Evolutionary conservation across 2,113 vertebrate species (phyloP), one percentile per base, ranked within the genome.

Genomic region (Carassius carassius): DNA sequence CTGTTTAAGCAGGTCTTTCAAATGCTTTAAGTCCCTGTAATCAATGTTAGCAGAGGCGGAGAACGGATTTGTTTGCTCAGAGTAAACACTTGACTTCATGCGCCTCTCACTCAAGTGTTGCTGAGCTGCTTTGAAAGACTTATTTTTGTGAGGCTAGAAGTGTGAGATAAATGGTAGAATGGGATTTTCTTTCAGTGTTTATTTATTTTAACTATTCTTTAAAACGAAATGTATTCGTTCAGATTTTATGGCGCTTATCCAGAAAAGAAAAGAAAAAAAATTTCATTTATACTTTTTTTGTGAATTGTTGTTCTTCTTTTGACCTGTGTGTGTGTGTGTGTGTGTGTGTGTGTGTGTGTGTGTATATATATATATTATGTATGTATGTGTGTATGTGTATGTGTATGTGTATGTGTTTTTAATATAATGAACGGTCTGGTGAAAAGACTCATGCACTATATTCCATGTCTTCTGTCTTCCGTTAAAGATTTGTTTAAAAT

Each of bases 31-130:
- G 70, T 81, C 73, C 35, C 78, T 19, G 4, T 70, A 76, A 70
- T 81, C 65, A 81, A n/a, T 81, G 79, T 81, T 12, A 76, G 58
- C 44, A 17, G 35, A 83, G 85, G 67, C 41, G 65, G 44, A 62
- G 85, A 72, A 70, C 2, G 21, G 51, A 62, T 72, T 86, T 82
- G 74, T 86, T 86, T 83, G 85, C 60, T 8, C 44, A 23, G 51
- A 62, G 85, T 79, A 79, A 78, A 86, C 74, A 86, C 35, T 86
- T 49, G 21, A 25, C 65, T 58, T 54, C 41, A 29, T 75, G 25
- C 60, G 23, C n/a, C n/a, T 23, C 14, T 81, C 17, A 23, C 19
- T 81, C 25, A 70, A 81, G 78, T 44, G 47, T 54, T 21, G 62
- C 63, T 81, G 19, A 81, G 25, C 35, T 63, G 77, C n/a, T 17